phyloP scores from a whole-genome alignment of 2,113 vertebrate species.

The Dissostichus mawsoni region DNA sequence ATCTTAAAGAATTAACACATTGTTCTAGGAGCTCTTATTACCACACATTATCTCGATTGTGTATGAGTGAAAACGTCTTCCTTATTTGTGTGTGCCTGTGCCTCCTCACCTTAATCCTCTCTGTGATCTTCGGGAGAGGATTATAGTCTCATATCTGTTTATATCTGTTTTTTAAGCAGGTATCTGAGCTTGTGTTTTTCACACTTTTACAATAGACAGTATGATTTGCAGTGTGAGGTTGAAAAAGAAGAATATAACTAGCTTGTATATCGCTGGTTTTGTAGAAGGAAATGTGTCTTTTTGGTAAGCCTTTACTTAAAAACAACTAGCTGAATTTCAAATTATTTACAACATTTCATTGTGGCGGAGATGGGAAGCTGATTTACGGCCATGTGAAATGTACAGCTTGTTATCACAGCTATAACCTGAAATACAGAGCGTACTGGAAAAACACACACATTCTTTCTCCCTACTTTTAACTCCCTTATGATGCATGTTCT shows the following conservation, averaged over 20 bases:
- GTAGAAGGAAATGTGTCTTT: not conserved
- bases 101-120: not conserved
- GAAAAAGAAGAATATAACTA: not conserved
- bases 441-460: not conserved
- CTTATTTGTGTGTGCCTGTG: not conserved
- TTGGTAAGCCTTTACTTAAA: not conserved
- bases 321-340: not conserved
- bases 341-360: not conserved
- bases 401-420: not conserved
- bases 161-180: not conserved
- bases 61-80: not conserved
- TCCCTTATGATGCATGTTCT: not conserved
- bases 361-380: not conserved
- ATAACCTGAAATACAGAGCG: not conserved
- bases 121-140: slow-evolving; percentile 6
- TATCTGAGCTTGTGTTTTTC: not conserved
- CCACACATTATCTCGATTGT: not conserved
- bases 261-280: not conserved
- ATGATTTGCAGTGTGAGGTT: not conserved
- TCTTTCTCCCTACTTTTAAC: not conserved
- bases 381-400: slow-evolving; percentile 1
- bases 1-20: not conserved
- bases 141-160: not conserved
- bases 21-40: not conserved
- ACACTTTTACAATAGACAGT: not conserved